phyloP scores from a whole-genome alignment of 2,888 invertebrate species.

The Meliscaeva auricollis region DNA sequence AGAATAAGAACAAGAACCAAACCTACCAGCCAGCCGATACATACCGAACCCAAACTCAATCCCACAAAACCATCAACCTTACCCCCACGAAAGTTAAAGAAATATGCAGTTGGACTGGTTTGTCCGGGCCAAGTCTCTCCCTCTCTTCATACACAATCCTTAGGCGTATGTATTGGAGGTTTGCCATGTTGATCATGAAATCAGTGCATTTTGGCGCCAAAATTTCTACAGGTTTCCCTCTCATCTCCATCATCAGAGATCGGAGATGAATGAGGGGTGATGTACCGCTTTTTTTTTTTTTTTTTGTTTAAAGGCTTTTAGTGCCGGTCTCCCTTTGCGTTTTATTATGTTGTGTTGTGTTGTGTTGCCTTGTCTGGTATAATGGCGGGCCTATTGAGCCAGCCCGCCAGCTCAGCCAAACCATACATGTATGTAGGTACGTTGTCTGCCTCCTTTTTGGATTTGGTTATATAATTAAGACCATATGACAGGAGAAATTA shows the following conservation, averaged over 20 bases:
- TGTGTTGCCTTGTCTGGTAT: slow-evolving; percentile 30
- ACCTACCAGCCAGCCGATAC: neutral
- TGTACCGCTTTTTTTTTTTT: slow-evolving; percentile 22
- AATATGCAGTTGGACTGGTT: slow-evolving; percentile 74
- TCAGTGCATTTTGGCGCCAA: slow-evolving; percentile 82
- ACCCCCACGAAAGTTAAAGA: slow-evolving; percentile 36
- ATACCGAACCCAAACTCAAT: neutral
- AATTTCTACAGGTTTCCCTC: slow-evolving; percentile 81
- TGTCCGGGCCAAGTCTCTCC: slow-evolving; percentile 47
- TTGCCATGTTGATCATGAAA: slow-evolving; percentile 60
- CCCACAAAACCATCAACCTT: slow-evolving; percentile 32
- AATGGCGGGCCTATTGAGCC: slow-evolving; percentile 28
- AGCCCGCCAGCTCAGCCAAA: neutral
- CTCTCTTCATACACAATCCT: neutral
- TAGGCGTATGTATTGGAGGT: slow-evolving; percentile 6
- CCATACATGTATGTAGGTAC: neutral
- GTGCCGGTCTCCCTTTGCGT: slow-evolving; percentile 64
- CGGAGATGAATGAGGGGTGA: slow-evolving; percentile 14
- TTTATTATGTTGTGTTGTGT: neutral
- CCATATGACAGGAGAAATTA: slow-evolving; percentile 74
- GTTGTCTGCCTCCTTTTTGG: slow-evolving; percentile 63
- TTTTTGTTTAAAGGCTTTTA: slow-evolving; percentile 58
- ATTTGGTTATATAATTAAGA: slow-evolving; percentile 71
- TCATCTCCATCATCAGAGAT: slow-evolving; percentile 2
- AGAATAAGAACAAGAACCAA: slow-evolving; percentile 36